Base-by-base conservation (phyloP, 1,140 invertebrate genomes). In the Lineus longissimus region DNA sequence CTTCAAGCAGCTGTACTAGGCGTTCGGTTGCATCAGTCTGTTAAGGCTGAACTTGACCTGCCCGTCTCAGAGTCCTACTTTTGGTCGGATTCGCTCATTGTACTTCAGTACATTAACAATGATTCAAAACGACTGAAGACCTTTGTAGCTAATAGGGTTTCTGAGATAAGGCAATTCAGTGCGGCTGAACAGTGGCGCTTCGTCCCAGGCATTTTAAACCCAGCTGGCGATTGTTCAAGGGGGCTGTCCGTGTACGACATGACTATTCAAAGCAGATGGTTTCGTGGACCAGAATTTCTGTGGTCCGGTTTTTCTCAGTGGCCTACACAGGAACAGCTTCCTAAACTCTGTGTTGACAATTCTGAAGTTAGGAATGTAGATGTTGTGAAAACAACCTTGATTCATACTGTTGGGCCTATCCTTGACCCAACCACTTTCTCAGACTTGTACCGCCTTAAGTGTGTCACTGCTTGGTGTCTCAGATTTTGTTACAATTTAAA, bases 211-310 rank as follows among this genome's bases (percentile, higher is more conserved):
- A 19, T 57, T 0, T 41, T 60, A 9, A 70, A 72, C 57, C 66
- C 70, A 19, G 66, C 68, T 17, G 65, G 68, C 47, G 7, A 64
- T 59, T 62, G 66, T 27, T 69, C 66, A 11, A 17, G 71, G 23
- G 69, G 69, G 4, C 45, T 68, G 7, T 13, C 13, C 27, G 19
- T 45, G 7, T 62, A 64, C 15, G 36, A 66, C 15, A 25, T 23
- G 4, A 57, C 22, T 0, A 64, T 69, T 17, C 4, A 19, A 9
- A 6, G 4, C 25, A 58, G 25, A 31, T 73, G 71, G 69, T 58
- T 71, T 25, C 61, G n/a, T 25, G 70, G 67, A n/a, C 70, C 65
- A 13, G 13, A 41, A 19, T 70, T 73, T 55, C 54, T 71, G n/a
- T 27, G 25, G 25, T n/a, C 9, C n/a, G n/a, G 6, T 51, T 6